These are phyloP conservation scores for Girardinichthys multiradiatus DNA, from an alignment of 2,113 vertebrate species.

Conservation along the genomic window DNA sequence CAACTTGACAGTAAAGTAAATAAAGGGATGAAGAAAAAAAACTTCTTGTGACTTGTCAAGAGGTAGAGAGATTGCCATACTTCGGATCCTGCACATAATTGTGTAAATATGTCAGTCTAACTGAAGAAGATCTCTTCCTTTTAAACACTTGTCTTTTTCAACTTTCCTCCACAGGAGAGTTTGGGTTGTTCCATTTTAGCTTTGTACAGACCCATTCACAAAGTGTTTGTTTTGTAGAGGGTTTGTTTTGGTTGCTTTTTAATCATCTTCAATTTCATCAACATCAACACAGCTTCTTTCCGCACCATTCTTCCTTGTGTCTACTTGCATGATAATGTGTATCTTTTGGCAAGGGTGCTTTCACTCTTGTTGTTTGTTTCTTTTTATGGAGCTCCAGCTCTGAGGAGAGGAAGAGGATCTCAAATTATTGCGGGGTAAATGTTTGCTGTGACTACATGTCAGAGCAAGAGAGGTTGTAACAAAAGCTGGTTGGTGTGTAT, in stretches of 20 bases:
- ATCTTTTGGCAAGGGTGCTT: slow-evolving; percentile 59
- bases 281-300: slow-evolving; percentile 34
- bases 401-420: slow-evolving; percentile 71
- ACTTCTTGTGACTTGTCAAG: slow-evolving; percentile 63
- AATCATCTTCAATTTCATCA: slow-evolving; percentile 72
- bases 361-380: slow-evolving; percentile 70
- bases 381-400: slow-evolving; percentile 54
- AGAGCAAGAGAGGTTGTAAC: slow-evolving; percentile 58
- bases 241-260: slow-evolving; percentile 78
- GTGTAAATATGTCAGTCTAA: slow-evolving; percentile 81
- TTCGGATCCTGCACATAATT: slow-evolving; percentile 69
- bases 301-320: slow-evolving; percentile 50
- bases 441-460: slow-evolving; percentile 75
- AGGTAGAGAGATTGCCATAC: slow-evolving; percentile 52
- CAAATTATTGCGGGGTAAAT: slow-evolving; percentile 80
- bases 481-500: slow-evolving; percentile 64
- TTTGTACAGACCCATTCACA: slow-evolving; percentile 60
- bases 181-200: slow-evolving; percentile 61
- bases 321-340: slow-evolving; percentile 61
- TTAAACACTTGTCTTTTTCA: slow-evolving; percentile 73
- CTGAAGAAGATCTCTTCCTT: slow-evolving; percentile 65
- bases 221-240: slow-evolving; percentile 56
- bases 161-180: slow-evolving; percentile 60
- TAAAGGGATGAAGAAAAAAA: slow-evolving; percentile 15
- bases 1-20: slow-evolving; percentile 59